A percentile compares a stretch with the other conserved stretches of the same genome.
Evolutionary conservation across 30 jellyfish, hydroid and myxozoan genomes (phyloP).

Genomic region (Catostylus mosaicus): DNA sequence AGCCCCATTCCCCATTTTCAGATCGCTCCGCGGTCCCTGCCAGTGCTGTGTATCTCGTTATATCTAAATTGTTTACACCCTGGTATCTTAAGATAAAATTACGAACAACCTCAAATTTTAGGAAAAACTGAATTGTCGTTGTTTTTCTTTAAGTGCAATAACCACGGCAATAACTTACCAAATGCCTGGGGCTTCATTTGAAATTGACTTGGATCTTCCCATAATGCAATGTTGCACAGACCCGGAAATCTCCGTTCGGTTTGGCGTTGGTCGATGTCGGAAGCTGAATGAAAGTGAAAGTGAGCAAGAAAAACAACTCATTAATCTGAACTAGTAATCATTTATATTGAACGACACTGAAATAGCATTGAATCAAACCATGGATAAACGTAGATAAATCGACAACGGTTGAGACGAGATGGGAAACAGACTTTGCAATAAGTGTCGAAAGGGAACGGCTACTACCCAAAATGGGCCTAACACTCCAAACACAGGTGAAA

Average conservation of each 20-base stretch:
- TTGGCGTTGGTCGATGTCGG: conserved; percentile 16
- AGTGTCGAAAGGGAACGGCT: conserved; percentile 24
- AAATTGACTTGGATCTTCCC: conserved; percentile 3
- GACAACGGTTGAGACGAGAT: not conserved
- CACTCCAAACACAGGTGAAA: not conserved
- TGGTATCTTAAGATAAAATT: no score
- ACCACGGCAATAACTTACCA: not conserved
- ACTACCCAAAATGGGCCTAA: conserved; percentile 15
- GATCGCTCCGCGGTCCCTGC: no score
- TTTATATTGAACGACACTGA: not conserved
- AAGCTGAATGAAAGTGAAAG: conserved; percentile 8
- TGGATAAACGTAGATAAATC: not conserved
- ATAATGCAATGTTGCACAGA: conserved; percentile 9
- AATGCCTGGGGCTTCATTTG: not conserved
- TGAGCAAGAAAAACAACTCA: not conserved
- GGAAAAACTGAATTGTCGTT: not conserved
- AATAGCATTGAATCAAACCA: not conserved
- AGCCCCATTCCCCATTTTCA: no score
- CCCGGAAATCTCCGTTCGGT: conserved; percentile 26
- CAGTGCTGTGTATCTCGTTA: no score
- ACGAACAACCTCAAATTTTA: no score
- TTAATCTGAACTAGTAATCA: not conserved
- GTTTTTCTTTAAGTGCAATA: not conserved
- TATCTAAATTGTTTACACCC: no score
- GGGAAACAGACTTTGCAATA: conserved; percentile 39